Base-by-base conservation (phyloP, 1,140 invertebrate genomes). In the Drosophila tristis region DNA sequence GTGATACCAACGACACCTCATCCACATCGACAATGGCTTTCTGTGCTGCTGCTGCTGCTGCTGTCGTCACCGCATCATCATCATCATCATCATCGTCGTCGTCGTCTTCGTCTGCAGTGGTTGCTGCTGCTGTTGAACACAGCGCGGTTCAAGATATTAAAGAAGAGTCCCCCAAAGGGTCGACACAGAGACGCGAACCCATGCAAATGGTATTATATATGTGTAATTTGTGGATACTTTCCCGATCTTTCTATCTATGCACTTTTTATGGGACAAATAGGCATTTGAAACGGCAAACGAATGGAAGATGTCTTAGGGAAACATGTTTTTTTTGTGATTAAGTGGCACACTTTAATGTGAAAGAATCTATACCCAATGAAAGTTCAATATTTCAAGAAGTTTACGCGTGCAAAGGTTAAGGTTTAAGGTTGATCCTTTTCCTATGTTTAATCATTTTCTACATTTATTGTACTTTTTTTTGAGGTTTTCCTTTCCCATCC, bases 141-240 rank as follows among this genome's bases (percentile, higher is more conserved):
- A 74, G 70, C 54, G 50, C 71, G 47, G 71, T 66, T 71, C 62
- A 68, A 62, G 51, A 63, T 45, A 82, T 76, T 44, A 65, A 47
- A n/a, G 64, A 39, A 39, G 35, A 39, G 39, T 44, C 73, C 26
- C 54, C 31, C 55, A 61, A 76, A 51, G 66, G 54, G 48, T 53
- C 75, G 29, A 54, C 66, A 35, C 9, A 20, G 49, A 53, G 64
- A 39, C 54, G 49, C 47, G 70, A 82, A 7, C 80, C 78, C 55
- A 53, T 74, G 48, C 44, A 56, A 79, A 82, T 84, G 80, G 80
- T 84, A 84, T 77, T 68, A 82, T 61, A n/a, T 5, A n/a, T 16
- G 9, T 42, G 60, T 49, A 15, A 55, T 43, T 16, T n/a, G 2
- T 49, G 4, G 15, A 31, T n/a, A 11, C 55, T 6, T 11, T 15